Conservation (phyloP, 2,888 invertebrate genomes). For the Ypsolopha sequella region DNA sequence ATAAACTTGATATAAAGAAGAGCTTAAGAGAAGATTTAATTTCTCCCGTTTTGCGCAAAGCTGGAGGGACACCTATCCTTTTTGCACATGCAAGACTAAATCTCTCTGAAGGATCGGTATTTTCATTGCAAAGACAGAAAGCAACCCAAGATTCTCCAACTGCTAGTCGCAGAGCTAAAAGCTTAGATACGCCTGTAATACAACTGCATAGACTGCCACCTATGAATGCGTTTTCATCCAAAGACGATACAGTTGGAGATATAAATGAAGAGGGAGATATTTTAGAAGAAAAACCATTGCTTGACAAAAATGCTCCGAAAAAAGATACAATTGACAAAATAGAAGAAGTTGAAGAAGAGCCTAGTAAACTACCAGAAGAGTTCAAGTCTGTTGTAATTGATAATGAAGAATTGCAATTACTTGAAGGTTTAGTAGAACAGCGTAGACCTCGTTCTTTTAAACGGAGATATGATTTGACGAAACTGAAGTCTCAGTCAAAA, state of each 20-base stretch:
- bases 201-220: conserved; percentile 83
- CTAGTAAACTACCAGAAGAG: conserved; percentile 40
- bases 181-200: conserved; percentile 87
- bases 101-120: conserved; percentile 86
- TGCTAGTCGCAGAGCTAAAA: conserved; percentile 82
- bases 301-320: conserved; percentile 29
- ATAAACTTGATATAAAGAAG: conserved; percentile 50
- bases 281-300: conserved; percentile 71
- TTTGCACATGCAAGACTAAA: conserved; percentile 86
- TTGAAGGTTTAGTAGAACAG: conserved; percentile 67
- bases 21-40: conserved; percentile 77
- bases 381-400: conserved; percentile 65
- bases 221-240: conserved; percentile 88
- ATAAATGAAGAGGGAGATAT: conserved; percentile 77
- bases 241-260: conserved; percentile 88
- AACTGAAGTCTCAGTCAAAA: conserved; percentile 47
- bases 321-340: conserved; percentile 54
- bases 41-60: conserved; percentile 77
- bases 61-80: conserved; percentile 81
- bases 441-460: conserved; percentile 62
- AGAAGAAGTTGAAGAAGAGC: conserved; percentile 69
- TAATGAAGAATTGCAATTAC: conserved; percentile 66
- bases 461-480: conserved; percentile 53
- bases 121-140: conserved; percentile 81
- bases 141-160: conserved; percentile 81